phyloP scores from a whole-genome alignment of 2,888 invertebrate genomes.

The Nomada ferruginata region DNA sequence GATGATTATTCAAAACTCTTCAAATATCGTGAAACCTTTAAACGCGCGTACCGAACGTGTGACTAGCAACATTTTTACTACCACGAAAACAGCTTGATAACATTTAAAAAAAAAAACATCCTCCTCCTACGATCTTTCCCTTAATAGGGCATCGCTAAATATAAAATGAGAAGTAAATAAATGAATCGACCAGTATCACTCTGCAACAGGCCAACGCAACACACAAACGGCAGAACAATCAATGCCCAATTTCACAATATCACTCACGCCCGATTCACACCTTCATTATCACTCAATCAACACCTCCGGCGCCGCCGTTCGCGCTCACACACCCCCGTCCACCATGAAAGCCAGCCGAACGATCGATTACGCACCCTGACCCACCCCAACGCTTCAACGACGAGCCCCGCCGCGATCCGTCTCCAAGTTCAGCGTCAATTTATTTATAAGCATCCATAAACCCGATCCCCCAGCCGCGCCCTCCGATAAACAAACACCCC shows the following conservation, averaged over 20 bases:
- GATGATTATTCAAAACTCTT: too few relatives aligned
- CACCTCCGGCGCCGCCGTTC: background rate
- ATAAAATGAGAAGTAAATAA: too few relatives aligned
- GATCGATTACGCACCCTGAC: conserved; percentile 54
- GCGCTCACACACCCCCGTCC: background rate
- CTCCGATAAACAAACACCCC: conserved; percentile 52
- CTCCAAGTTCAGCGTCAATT: conserved; percentile 52
- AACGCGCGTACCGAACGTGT: too few relatives aligned
- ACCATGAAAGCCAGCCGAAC: background rate
- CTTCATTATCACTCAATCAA: background rate
- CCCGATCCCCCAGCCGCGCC: conserved; percentile 37
- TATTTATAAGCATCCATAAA: conserved; percentile 49
- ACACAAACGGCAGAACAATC: too few relatives aligned
- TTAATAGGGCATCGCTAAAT: too few relatives aligned
- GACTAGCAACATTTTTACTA: too few relatives aligned
- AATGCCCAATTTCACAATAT: background rate
- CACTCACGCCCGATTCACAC: background rate
- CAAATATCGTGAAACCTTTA: too few relatives aligned
- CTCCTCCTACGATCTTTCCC: too few relatives aligned
- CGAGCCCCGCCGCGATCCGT: background rate
- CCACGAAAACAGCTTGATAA: too few relatives aligned
- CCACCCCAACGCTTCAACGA: conserved; percentile 36
- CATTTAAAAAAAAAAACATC: too few relatives aligned
- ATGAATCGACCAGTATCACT: too few relatives aligned
- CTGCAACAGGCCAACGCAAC: background rate